Evolutionary conservation across 2,113 vertebrate genomes (phyloP).

Genomic region (Datnioides undecimradiatus): DNA sequence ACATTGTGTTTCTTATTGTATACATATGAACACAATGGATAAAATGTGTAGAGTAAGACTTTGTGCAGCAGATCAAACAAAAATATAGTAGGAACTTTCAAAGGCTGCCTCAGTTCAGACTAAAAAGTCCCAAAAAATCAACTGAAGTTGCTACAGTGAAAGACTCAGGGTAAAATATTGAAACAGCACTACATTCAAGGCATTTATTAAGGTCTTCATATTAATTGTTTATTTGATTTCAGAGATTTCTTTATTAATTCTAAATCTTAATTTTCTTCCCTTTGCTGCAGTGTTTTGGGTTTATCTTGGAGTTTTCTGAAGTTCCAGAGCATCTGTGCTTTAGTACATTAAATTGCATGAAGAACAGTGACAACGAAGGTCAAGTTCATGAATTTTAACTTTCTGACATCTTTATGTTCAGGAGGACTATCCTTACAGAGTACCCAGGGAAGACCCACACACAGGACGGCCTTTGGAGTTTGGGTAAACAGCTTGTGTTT

Average conservation of each 20-base stretch:
- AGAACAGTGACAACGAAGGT: not conserved
- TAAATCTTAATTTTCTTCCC: not conserved
- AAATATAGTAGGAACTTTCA: not conserved
- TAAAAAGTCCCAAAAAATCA: not conserved
- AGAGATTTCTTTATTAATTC: no score
- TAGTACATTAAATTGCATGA: not conserved
- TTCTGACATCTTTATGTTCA: not conserved
- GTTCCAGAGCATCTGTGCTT: not conserved
- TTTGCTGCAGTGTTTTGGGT: not conserved
- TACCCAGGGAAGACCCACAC: constrained; percentile 78
- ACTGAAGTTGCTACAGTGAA: not conserved
- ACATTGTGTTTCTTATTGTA: not conserved
- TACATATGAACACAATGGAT: not conserved
- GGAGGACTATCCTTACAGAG: constrained; percentile 84
- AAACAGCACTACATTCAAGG: not conserved
- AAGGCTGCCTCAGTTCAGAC: not conserved
- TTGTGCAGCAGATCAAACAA: not conserved
- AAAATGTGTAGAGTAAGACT: not conserved
- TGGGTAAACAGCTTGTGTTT: constrained; percentile 68
- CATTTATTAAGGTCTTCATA: no score
- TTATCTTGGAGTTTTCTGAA: not conserved
- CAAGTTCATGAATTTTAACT: not conserved
- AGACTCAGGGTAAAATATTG: not conserved
- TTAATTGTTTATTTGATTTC: not conserved
- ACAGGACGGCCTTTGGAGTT: constrained; percentile 78